Evolutionary conservation across 2,888 invertebrate species (phyloP), one percentile per base, ranked within the genome.

Genomic region (Abrostola tripartita): DNA sequence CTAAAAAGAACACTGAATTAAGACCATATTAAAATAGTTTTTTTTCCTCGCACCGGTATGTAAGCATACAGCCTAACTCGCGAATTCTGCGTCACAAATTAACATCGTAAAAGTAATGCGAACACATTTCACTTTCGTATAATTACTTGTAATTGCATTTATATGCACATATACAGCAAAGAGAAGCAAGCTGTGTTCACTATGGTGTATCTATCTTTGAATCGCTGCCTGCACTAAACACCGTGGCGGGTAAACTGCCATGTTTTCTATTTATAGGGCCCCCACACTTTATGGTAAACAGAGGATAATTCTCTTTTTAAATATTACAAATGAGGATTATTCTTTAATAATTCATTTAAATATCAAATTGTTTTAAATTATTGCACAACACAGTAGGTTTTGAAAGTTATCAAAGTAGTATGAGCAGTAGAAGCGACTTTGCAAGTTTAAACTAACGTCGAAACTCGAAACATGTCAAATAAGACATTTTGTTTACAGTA

Each of bases 241-340:
- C 74, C 67, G 76, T 62, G 71, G 52, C 68, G 71, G 76, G 72
- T 79, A 76, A 78, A 81, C 81, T 81, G 74, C 82, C 68, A 76
- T 75, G 85, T 82, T 89, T 89, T 88, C 88, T 88, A 87, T 82
- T 84, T 72, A 78, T 78, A 81, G 76, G 80, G 78, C 82, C 66
- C 79, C 85, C 83, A 86, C 65, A 68, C 61, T 44, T 9, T 44
- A 47, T 61, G 63, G 66, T 70, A 72, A 77, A 68, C 47, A 72
- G 60, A 62, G 65, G 78, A 78, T 50, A 47, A 11, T 35, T 24
- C 49, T 24, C 8, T 40, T 9, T 40, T 40, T 4, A 4, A 4
- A 24, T 24, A 24, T 4, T 1, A 24, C 24, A 24, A 24, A 24
- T 24, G 24, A 24, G 24, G 24, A 24, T 24, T 24, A 24, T 24